These are phyloP conservation scores for Lophochroa leadbeateri DNA, from an alignment of 2,113 vertebrate species.

Conservation along the genomic window DNA sequence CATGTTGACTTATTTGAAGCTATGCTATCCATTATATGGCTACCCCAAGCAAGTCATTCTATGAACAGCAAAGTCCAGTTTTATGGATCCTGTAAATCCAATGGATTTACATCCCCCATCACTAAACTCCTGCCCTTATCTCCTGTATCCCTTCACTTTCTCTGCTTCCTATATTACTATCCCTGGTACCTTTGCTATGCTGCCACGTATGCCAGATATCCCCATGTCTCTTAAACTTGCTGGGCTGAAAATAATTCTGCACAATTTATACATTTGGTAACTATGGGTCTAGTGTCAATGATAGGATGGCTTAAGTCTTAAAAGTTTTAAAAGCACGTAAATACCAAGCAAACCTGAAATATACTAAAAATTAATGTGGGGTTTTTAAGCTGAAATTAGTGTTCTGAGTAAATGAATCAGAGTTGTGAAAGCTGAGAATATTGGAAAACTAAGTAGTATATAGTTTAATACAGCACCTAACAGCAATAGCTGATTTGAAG, in stretches of 20 bases:
- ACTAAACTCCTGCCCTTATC: neutral
- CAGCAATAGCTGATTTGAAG: neutral
- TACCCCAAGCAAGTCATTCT: neutral
- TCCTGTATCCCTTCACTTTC: neutral
- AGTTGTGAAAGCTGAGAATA: neutral
- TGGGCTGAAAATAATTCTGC: neutral
- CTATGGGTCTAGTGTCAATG: neutral
- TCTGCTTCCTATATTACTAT: neutral
- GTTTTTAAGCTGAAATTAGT: neutral
- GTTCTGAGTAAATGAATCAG: neutral
- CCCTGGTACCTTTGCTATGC: neutral
- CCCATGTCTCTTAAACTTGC: neutral
- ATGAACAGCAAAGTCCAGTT: neutral
- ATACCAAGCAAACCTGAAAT: neutral
- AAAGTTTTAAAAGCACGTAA: neutral
- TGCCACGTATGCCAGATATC: neutral
- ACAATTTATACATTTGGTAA: neutral
- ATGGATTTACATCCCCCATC: neutral
- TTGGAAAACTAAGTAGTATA: neutral
- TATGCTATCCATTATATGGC: neutral
- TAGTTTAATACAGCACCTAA: neutral
- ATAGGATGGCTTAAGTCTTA: neutral
- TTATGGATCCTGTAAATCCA: neutral
- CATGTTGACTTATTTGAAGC: neutral
- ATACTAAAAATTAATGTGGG: neutral